phyloP scores from a whole-genome alignment of 1,140 invertebrate species.

The Whitmania pigra region DNA sequence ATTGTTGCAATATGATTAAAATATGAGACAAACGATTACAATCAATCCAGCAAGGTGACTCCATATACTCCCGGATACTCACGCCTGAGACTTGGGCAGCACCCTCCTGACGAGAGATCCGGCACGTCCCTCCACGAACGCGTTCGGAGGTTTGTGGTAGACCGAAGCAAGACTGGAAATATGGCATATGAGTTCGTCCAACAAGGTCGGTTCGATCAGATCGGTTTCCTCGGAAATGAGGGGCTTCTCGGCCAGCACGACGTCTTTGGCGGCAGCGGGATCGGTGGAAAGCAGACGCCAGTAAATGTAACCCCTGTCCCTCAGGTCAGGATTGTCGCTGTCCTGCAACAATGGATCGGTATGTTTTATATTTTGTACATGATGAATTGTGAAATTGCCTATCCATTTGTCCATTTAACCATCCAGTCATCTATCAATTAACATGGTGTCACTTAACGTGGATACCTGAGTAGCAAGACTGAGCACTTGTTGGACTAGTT shows the following conservation, averaged over 20 bases:
- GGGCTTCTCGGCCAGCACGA: conserved; percentile 95
- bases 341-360: conserved; percentile 38
- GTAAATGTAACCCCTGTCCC: conserved; percentile 98
- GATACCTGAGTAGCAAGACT: conserved; percentile 74
- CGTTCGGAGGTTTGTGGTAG: conserved; percentile 96
- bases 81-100: conserved; percentile 16
- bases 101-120: conserved; percentile 23
- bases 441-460: too few species aligned
- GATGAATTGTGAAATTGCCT: too few species aligned
- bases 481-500: conserved; percentile 80
- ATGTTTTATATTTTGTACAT: too few species aligned
- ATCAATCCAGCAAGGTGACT: not conserved
- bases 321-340: conserved; percentile 96
- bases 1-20: too few species aligned
- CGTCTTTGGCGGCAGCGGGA: conserved; percentile 90
- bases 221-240: conserved; percentile 99
- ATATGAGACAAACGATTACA: too few species aligned
- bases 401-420: too few species aligned
- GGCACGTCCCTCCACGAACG: conserved; percentile 78
- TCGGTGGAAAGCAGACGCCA: conserved; percentile 97
- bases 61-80: not conserved
- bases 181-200: conserved; percentile 97
- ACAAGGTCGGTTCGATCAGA: conserved; percentile 84
- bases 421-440: too few species aligned
- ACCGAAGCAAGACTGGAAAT: conserved; percentile 96